Evolutionary conservation across 1,140 invertebrate genomes (phyloP).

Genomic region (Drosophila orosa): DNA sequence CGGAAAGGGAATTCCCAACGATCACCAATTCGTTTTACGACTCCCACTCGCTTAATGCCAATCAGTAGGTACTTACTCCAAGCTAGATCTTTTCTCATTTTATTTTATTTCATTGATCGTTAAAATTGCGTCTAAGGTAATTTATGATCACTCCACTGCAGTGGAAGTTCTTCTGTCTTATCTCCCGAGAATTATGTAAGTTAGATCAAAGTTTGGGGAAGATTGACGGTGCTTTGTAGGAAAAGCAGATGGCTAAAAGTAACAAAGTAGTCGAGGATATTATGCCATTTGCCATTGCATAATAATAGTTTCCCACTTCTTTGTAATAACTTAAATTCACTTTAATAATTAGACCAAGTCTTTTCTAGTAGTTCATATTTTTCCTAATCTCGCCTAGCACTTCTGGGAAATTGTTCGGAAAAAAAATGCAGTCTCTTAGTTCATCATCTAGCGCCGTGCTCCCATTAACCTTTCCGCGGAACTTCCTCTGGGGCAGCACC

Average conservation of each 20-base stretch:
- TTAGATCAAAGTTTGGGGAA: conserved; percentile 2
- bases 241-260: neutral
- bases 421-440: conserved; percentile 12
- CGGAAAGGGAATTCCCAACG: conserved; percentile 2
- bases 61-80: conserved; percentile 57
- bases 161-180: neutral
- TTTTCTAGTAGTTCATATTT: neutral
- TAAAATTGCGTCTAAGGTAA: conserved; percentile 41
- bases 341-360: neutral
- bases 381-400: neutral
- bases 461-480: conserved; percentile 28
- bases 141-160: conserved; percentile 43
- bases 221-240: conserved; percentile 13
- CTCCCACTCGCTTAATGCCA: conserved; percentile 45
- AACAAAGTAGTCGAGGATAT: neutral
- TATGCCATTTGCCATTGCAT: conserved; percentile 2
- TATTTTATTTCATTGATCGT: conserved; percentile 60
- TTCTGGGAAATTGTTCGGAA: conserved; percentile 10
- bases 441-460: conserved; percentile 11
- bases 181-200: conserved; percentile 7
- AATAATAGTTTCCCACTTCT: neutral
- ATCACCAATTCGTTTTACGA: conserved; percentile 50
- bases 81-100: conserved; percentile 17
- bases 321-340: neutral
- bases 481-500: conserved; percentile 60